Percentiles rank a stretch among this genome's conserved stretches.
Evolutionary conservation across 2,888 invertebrate species (phyloP).

Genomic region (Cheilosia grossa): DNA sequence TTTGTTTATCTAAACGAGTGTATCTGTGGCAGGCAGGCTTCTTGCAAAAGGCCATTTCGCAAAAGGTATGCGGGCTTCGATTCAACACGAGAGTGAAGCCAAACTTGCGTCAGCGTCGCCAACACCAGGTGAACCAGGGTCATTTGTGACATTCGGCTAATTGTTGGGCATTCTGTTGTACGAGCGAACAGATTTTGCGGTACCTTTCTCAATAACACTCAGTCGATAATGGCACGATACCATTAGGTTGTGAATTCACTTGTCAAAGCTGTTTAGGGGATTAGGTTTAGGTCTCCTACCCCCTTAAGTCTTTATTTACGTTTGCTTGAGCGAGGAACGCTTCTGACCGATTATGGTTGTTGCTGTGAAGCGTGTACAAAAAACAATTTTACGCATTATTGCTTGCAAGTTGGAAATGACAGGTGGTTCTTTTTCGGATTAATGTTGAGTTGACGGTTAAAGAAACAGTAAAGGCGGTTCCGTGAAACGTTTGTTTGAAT

Average conservation of each 20-base stretch:
- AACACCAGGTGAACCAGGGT: conserved; percentile 9
- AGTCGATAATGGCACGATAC: not conserved
- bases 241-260: conserved; percentile 17
- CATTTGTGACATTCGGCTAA: conserved; percentile 9
- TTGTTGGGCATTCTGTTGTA: conserved; percentile 15
- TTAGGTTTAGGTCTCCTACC: not conserved
- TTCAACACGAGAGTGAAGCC: not conserved
- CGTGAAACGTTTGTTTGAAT: conserved; percentile 4
- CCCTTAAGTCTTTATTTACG: not conserved
- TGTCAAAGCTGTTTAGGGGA: conserved; percentile 13
- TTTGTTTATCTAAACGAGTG: conserved; percentile 18
- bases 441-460: conserved; percentile 4
- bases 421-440: not conserved
- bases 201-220: conserved; percentile 7
- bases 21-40: conserved; percentile 7
- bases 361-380: not conserved
- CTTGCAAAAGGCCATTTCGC: conserved; percentile 26
- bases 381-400: conserved; percentile 30
- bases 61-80: conserved; percentile 13
- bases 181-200: conserved; percentile 23
- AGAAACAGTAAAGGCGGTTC: not conserved
- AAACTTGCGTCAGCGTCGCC: not conserved
- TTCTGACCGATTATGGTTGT: conserved; percentile 31
- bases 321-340: not conserved
- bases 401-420: conserved; percentile 2